phyloP scores from a whole-genome alignment of 2,113 vertebrate species.

The Chaetura pelagica region DNA sequence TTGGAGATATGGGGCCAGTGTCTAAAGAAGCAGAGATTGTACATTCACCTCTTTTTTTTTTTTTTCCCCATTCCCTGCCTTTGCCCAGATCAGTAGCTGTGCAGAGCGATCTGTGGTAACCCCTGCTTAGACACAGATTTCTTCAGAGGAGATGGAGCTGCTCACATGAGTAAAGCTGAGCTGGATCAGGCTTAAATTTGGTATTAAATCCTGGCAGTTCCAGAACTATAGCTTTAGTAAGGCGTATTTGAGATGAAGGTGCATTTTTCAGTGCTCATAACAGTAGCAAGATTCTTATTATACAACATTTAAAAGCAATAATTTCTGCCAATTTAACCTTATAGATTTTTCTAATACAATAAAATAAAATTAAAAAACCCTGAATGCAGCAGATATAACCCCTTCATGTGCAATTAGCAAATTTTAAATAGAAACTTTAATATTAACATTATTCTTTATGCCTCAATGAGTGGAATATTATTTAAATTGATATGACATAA shows the following conservation, averaged over 20 bases:
- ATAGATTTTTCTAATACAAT: constrained; percentile 77
- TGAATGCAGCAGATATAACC: constrained; percentile 73
- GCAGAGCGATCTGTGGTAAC: not conserved
- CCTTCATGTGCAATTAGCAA: constrained; percentile 82
- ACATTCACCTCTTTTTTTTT: not conserved
- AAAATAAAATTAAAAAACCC: constrained; percentile 77
- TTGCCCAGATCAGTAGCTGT: not conserved
- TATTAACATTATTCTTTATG: constrained; percentile 82
- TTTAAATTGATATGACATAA: constrained; percentile 83
- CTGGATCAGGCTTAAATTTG: constrained; percentile 19
- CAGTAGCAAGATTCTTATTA: constrained; percentile 71
- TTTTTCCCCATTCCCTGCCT: not conserved
- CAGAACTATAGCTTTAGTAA: constrained; percentile 42
- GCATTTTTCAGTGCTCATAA: constrained; percentile 62
- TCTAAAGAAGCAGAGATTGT: accelerated
- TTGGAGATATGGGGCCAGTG: accelerated
- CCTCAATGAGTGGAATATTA: constrained; percentile 73
- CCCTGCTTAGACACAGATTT: not conserved
- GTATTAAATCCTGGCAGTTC: not conserved
- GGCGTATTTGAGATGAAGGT: constrained; percentile 59
- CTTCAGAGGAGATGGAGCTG: not conserved
- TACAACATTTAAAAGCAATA: constrained; percentile 79
- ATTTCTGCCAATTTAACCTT: constrained; percentile 75
- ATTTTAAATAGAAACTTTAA: constrained; percentile 80
- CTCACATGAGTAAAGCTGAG: constrained; percentile 9